Evolutionary conservation across 1,140 invertebrate species (phyloP), one percentile per base, ranked within the genome.

Genomic region (Gerris buenoi): DNA sequence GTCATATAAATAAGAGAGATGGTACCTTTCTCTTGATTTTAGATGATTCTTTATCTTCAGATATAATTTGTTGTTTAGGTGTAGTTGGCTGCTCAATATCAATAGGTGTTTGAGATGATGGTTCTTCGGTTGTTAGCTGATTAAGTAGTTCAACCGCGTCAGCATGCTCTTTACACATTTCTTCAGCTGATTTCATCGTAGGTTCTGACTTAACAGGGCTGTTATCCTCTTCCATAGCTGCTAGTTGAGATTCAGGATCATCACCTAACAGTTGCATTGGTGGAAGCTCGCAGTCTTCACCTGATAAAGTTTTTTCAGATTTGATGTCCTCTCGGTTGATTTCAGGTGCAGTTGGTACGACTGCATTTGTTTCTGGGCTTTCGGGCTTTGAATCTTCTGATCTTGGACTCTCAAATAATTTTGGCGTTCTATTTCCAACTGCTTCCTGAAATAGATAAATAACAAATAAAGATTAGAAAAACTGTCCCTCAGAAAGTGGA

Each of bases 11-110:
- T n/a, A n/a, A n/a, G n/a, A n/a, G n/a, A n/a, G n/a, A n/a, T n/a
- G n/a, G n/a, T 46, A 65, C 64, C 64, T 65, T 65, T 33, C 64
- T 56, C 26, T 65, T 65, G 5, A 65, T 29, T 25, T 29, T 26
- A 25, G 29, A 22, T 1, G 28, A 25, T 65, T 65, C 64, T 46
- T 46, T 46, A 5, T 46, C 33, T 46, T 46, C 33, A n/a, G n/a
- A n/a, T n/a, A n/a, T n/a, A n/a, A n/a, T n/a, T n/a, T n/a, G n/a
- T n/a, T n/a, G n/a, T n/a, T n/a, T n/a, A n/a, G n/a, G n/a, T n/a
- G n/a, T n/a, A n/a, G n/a, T n/a, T n/a, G n/a, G n/a, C n/a, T n/a
- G n/a, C n/a, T n/a, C n/a, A n/a, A n/a, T n/a, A n/a, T n/a, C n/a
- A n/a, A n/a, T n/a, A n/a, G n/a, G n/a, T n/a, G n/a, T n/a, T n/a